A percentile compares a stretch with the other conserved stretches of the same genome.
Conservation (phyloP, 2,113 vertebrate genomes). For the Lethenteron camtschaticum region DNA sequence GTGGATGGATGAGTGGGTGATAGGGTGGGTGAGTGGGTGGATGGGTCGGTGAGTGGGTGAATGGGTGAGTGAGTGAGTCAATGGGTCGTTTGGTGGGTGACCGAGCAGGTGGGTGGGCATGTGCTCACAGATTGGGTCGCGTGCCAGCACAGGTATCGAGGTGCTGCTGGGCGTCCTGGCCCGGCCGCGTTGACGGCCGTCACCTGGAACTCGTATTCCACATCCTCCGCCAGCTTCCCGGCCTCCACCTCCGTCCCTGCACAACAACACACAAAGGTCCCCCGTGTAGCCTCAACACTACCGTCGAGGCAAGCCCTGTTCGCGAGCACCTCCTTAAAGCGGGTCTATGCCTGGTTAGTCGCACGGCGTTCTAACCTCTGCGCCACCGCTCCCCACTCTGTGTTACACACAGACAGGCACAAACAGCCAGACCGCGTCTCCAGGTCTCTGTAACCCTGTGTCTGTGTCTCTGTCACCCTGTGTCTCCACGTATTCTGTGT, state of each 20-base stretch:
- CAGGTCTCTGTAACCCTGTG: no score
- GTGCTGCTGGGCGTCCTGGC: constrained; percentile 16
- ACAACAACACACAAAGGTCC: neutral
- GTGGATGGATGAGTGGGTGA: no score
- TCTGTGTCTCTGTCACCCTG: no score
- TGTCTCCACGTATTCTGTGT: no score
- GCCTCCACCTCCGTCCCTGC: constrained; percentile 4
- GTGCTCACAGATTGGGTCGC: constrained; percentile 20
- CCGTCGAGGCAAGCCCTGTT: no score
- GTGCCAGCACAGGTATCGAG: constrained; percentile 19
- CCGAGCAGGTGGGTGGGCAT: neutral
- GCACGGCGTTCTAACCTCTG: neutral
- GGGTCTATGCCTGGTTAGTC: neutral
- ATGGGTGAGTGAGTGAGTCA: no score
- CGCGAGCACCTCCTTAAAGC: no score
- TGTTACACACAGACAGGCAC: neutral
- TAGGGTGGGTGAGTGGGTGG: no score
- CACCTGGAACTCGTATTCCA: constrained; percentile 25
- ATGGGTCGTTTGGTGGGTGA: no score
- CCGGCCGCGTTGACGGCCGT: constrained; percentile 20
- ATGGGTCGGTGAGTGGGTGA: no score
- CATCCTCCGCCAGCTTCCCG: constrained; percentile 18
- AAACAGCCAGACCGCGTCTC: neutral
- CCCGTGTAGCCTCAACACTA: no score
- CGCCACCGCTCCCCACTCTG: neutral